Evolutionary conservation across 2,797 vertebrate genomes (phyloP), one percentile per base, ranked within the genome.

Genomic region (Sternotherus odoratus): DNA sequence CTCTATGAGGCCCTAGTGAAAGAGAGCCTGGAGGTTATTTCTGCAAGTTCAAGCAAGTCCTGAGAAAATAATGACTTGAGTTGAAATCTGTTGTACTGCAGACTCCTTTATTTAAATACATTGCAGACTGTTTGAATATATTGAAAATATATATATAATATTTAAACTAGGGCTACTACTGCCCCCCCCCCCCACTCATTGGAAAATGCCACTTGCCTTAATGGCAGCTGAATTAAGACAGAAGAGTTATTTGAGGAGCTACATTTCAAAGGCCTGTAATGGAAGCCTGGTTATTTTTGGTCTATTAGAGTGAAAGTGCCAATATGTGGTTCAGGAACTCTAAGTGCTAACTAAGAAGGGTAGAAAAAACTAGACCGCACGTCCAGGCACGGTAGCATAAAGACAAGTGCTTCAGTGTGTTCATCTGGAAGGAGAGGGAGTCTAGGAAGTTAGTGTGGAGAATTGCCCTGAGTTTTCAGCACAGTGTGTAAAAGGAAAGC

Each of bases 1-100:
- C 1, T n/a, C 63, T 80, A 3, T 39, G 26, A 56, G 81, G n/a
- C 28, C 66, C 10, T 13, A 54, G 24, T 17, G 83, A 48, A 21
- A 50, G 23, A 46, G 39, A 12, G 26, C 11, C 43, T 51, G 6
- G 60, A 43, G 28, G 11, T 30, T 79, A 66, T 36, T n/a, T 46
- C 69, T 46, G 2, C 7, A 16, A 46, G 54, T 80, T 19, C 53
- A 46, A 28, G 9, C 53, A 46, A 28, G 9, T 46, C 15, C 13
- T 19, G 24, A 26, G 54, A 17, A 56, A 79, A 53, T 51, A 30
- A 0, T 0, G 0, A 46, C 24, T n/a, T 50, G 5, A 87, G 21
- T 43, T 89, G 56, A n/a, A 33, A 2, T 33, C 28, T 8, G 19
- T 43, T 74, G 15, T 10, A 50, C 12, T 11, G 16, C 28, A 66